Conservation (phyloP, 2,113 vertebrate genomes). For the Bos javanicus region DNA sequence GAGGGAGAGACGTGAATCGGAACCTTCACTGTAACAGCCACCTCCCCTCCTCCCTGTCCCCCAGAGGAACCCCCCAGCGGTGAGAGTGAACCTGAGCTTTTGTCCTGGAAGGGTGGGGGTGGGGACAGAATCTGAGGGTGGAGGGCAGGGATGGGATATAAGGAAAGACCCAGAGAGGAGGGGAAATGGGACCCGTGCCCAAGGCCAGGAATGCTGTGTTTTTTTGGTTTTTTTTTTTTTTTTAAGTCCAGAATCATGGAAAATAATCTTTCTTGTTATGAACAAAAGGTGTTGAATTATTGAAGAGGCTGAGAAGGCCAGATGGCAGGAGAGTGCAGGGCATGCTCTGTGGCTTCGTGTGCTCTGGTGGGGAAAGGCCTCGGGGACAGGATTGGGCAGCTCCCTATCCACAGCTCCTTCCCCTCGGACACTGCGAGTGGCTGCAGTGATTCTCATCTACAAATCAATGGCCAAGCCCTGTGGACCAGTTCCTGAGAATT, state of each 20-base stretch:
- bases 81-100: neutral
- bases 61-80: neutral
- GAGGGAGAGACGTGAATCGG: neutral
- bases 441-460: neutral
- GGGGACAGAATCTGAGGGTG: neutral
- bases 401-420: neutral
- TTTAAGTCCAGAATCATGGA: constrained; percentile 22
- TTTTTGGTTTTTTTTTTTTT: constrained; percentile 36
- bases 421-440: neutral
- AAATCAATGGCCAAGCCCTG: neutral
- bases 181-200: neutral
- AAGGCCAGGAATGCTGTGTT: constrained; percentile 42
- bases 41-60: neutral
- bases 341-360: neutral
- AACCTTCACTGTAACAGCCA: neutral
- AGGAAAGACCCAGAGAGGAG: neutral
- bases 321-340: constrained; percentile 36
- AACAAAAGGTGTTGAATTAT: constrained; percentile 72
- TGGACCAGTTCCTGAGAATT: neutral
- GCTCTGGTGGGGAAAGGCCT: neutral
- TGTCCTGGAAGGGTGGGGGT: neutral
- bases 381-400: rapidly evolving
- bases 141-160: rapidly evolving
- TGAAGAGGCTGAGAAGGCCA: constrained; percentile 68
- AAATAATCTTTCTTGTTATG: constrained; percentile 53